Evolutionary conservation across 1,140 invertebrate species (phyloP).

Genomic region (Procambarus clarkii): DNA sequence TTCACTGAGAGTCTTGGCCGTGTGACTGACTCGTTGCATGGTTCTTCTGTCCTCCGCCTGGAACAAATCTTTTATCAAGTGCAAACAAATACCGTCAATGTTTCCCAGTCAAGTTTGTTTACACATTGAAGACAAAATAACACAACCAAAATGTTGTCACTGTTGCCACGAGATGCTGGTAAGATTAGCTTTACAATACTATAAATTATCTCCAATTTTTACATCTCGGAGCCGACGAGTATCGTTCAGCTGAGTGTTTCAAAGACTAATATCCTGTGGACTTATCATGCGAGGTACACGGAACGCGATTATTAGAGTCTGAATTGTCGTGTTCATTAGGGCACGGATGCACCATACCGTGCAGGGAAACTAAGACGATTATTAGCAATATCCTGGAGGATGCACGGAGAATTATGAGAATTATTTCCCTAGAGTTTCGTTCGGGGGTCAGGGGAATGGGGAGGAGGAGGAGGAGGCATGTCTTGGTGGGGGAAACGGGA

Average conservation of each 20-base stretch:
- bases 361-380: background rate
- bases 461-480: too few species aligned
- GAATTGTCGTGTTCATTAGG: slow-evolving; percentile 7
- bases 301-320: background rate
- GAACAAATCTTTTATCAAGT: too few species aligned
- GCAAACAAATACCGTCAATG: too few species aligned
- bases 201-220: background rate
- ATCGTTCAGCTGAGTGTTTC: background rate
- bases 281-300: background rate
- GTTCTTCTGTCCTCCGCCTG: too few species aligned
- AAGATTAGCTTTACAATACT: background rate
- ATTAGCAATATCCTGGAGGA: background rate
- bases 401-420: background rate
- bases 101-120: too few species aligned
- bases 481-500: too few species aligned
- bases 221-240: background rate
- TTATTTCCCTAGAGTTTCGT: background rate
- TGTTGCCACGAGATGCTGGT: background rate
- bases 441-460: too few species aligned
- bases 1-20: background rate
- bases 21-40: too few species aligned
- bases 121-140: too few species aligned
- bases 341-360: background rate
- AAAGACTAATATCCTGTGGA: background rate
- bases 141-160: background rate